Percentiles rank a stretch among this genome's conserved stretches.
Evolutionary conservation across 2,113 vertebrate genomes (phyloP).

Genomic region (Vireo altiloquus): DNA sequence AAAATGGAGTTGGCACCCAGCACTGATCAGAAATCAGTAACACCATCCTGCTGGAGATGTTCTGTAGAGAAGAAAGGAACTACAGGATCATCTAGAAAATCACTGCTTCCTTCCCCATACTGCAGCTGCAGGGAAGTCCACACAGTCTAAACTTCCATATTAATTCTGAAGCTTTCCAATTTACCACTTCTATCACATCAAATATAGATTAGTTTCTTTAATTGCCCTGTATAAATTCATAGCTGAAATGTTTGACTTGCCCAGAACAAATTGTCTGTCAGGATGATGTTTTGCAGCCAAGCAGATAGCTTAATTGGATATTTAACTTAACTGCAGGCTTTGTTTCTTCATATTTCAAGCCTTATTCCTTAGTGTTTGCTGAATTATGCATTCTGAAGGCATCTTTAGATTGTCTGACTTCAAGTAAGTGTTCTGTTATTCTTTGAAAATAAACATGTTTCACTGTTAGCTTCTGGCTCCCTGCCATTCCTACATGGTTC

Average conservation of each 20-base stretch:
- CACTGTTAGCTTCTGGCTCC: background rate
- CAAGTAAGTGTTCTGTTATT: background rate
- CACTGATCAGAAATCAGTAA: background rate
- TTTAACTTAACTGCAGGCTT: slow-evolving; percentile 70
- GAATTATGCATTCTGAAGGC: slow-evolving; percentile 30
- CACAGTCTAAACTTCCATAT: background rate
- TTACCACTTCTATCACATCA: slow-evolving; percentile 33
- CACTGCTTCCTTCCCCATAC: background rate
- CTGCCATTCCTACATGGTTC: background rate
- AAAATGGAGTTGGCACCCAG: background rate
- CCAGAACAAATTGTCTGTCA: slow-evolving; percentile 74
- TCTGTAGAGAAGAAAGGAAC: background rate
- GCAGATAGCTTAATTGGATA: slow-evolving; percentile 72
- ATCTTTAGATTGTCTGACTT: slow-evolving; percentile 13
- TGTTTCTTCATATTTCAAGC: slow-evolving; percentile 54
- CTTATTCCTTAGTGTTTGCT: slow-evolving; percentile 37
- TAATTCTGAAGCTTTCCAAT: slow-evolving; percentile 12
- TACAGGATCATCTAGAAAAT: background rate
- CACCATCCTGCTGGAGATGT: background rate
- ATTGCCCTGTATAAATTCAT: slow-evolving; percentile 62
- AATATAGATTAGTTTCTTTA: slow-evolving; percentile 66
- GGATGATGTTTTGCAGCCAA: slow-evolving; percentile 68
- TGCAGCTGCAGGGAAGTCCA: background rate
- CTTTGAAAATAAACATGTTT: background rate
- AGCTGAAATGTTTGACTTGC: slow-evolving; percentile 66